These are phyloP conservation scores for Sminthurinus signatus DNA, from an alignment of 1,140 invertebrate genomes.

Conservation along the genomic window DNA sequence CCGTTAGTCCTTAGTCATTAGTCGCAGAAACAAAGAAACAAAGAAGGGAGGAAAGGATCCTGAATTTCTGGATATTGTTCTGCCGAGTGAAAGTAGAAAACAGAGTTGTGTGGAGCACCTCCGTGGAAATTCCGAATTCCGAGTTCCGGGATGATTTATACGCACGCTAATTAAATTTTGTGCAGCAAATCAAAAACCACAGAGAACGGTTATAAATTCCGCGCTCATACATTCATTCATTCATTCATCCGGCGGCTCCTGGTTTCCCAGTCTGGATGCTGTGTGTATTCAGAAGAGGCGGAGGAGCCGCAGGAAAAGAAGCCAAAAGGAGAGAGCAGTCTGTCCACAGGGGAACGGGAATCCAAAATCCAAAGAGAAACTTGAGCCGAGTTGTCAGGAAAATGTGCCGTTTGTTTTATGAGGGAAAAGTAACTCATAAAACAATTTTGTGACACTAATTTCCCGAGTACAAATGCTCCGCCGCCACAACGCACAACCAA, in stretches of 20 bases:
- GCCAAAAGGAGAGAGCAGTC: too few relatives aligned
- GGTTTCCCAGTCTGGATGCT: too few relatives aligned
- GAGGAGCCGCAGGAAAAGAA: too few relatives aligned
- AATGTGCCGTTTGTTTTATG: background rate
- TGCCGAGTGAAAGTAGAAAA: background rate
- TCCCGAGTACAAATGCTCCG: background rate
- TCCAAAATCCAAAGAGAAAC: background rate
- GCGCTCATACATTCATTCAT: too few relatives aligned
- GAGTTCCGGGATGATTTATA: slow-evolving; percentile 26
- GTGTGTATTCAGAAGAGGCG: too few relatives aligned
- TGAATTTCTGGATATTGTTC: background rate
- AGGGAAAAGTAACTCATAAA: too few relatives aligned
- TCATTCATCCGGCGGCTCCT: too few relatives aligned
- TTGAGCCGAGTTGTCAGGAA: background rate
- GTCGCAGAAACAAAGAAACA: too few relatives aligned
- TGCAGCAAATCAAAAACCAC: slow-evolving; percentile 30
- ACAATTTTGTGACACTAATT: background rate
- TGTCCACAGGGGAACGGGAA: background rate
- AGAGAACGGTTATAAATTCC: slow-evolving; percentile 25
- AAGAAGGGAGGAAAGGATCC: background rate
- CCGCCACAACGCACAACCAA: too few relatives aligned
- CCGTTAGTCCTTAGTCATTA: too few relatives aligned
- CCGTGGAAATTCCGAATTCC: background rate
- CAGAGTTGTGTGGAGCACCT: background rate
- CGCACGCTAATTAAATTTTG: slow-evolving; percentile 30